Evolutionary conservation across 2,888 invertebrate species (phyloP), one percentile per base, ranked within the genome.

Genomic region (Latheticus oryzae): DNA sequence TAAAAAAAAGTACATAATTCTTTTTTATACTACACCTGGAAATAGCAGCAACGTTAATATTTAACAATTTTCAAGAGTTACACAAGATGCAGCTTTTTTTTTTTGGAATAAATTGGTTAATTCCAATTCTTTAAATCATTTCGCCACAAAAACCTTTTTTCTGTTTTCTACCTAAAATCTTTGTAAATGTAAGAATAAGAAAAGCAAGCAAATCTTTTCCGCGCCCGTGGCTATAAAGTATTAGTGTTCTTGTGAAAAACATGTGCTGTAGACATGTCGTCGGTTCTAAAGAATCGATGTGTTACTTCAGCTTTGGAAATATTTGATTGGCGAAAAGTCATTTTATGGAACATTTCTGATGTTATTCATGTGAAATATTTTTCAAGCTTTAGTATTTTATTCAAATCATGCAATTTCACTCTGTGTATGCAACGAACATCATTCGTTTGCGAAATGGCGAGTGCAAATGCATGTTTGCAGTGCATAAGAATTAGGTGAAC

Each of bases 391-490:
- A 32, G 58, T 42, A 66, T 67, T 69, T 72, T 72, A 72, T 71
- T 71, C 70, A 68, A 63, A 71, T 69, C 69, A 63, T 69, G 68
- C 67, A 67, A 60, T 66, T 67, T 70, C 67, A 65, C 63, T 68
- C 65, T 66, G 66, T 67, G 62, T 57, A 65, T 64, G 66, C 64
- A 51, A 66, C 55, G 69, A 69, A 70, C 72, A 70, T 70, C 68
- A 64, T 65, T 67, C 69, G 68, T 68, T 70, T 66, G 57, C 60
- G 63, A 69, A 72, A 71, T 64, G 66, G 67, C 70, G 59, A 68
- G 62, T 65, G 67, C 70, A 68, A n/a, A 61, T 61, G 63, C 62
- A 68, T 63, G 68, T 69, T 55, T 63, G 64, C 61, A 53, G 67
- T 66, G 69, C 67, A 70, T 70, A 68, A 69, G 68, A 72, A 70